Base-by-base conservation (phyloP, 1,140 invertebrate species). In the Nasonia vitripennis region DNA sequence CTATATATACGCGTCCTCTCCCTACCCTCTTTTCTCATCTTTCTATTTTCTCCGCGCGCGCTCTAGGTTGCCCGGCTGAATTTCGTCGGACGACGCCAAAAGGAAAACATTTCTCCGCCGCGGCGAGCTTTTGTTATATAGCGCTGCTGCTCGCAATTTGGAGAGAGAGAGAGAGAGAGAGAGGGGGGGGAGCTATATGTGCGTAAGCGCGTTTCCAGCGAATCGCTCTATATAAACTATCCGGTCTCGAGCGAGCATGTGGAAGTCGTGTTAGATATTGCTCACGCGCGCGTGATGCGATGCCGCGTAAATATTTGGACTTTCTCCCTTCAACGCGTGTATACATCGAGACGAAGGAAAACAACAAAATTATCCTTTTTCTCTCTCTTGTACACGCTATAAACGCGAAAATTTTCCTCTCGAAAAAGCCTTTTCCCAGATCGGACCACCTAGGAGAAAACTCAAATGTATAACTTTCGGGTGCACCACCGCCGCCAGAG, bases 21-120 rank as follows among this genome's bases (percentile, higher is more conserved):
- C 48, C 77, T 45, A 37, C 34, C 34, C 48, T 85, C 70, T 80
- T 85, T 80, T 88, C 81, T 82, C 85, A 82, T 82, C 80, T 86
- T 82, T 86, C 85, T 82, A 86, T 86, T 86, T 81, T 86, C 78
- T 75, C 78, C n/a, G 45, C 55, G 51, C 81, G 37, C 55, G 23
- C 55, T 45, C 9, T 55, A 62, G 83, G 75, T 78, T 78, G 75
- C 83, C 68, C 12, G 31, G 83, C 77, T 74, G 55, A 85, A 85
- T 85, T 85, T 81, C 27, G 48, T 70, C 73, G 31, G 68, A 31
- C 62, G 68, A 45, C 62, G 62, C 71, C 45, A 67, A 83, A 41
- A 80, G 83, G 23, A 81, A 77, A 85, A 81, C 55, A 81, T 37
- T 85, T 51, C n/a, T 23, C 17, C 48, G 31, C 80, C 27, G 73